Base-by-base conservation (phyloP, 2,888 invertebrate species). In the Leptinotarsa juncta region DNA sequence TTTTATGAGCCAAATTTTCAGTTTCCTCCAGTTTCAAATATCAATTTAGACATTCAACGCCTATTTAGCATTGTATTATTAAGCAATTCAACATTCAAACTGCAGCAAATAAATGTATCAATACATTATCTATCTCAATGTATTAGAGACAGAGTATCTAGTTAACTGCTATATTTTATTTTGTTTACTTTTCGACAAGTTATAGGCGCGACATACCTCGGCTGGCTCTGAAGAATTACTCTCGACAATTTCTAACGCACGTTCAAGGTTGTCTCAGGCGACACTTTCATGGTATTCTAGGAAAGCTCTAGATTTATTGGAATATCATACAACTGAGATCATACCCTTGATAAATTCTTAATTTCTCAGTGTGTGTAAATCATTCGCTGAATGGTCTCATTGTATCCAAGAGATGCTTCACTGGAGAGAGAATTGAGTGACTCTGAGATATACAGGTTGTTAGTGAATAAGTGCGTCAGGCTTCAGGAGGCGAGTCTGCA, bases 301-400 rank as follows among this genome's bases (percentile, higher is more conserved):
- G 42, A 42, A 62, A 62, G 62, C 32, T 62, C 42, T 62, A 42
- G 62, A 62, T 62, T 62, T 62, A 62, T 62, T 26, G 7, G 42
- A 62, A 42, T 62, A n/a, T n/a, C 62, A 62, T 62, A 62, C 42
- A 62, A 10, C 62, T 62, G 62, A 62, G 62, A n/a, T 62, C 62
- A 62, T 14, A 10, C 32, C 32, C 32, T 32, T 32, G 32, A 32
- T 32, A 0, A 32, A 7, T 32, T 32, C 7, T 32, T 7, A 32
- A 32, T 32, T 32, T 32, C 7, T 32, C 32, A 62, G 4, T 20
- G 15, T 42, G 7, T 16, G 3, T 5, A 42, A 4, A 12, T 3
- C 18, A 18, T 20, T 57, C 12, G 14, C 14, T 57, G 1, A 7
- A 32, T 7, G 32, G 32, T 42, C 10, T 3, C 42, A 42, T 10